These are phyloP conservation scores for Helicoverpa zea DNA, from an alignment of 1,140 invertebrate genomes.

Conservation along the genomic window DNA sequence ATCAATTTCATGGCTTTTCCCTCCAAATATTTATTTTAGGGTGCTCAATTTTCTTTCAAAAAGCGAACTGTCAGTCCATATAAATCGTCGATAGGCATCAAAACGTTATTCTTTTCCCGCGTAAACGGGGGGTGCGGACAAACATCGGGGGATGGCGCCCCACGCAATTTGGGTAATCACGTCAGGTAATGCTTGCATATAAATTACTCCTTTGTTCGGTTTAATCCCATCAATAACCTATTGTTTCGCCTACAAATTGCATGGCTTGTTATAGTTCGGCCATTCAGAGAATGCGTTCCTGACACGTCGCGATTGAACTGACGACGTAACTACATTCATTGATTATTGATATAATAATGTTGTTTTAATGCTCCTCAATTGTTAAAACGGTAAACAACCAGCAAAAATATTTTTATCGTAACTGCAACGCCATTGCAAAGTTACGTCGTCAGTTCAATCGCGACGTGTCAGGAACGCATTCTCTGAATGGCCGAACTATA, in stretches of 20 bases:
- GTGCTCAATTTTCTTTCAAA: conserved; percentile 56
- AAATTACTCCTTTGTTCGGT: conserved; percentile 79
- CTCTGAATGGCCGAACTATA: too few relatives aligned
- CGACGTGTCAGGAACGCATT: too few relatives aligned
- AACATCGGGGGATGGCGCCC: conserved; percentile 58
- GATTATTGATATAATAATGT: too few relatives aligned
- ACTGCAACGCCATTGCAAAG: too few relatives aligned
- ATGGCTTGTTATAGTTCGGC: conserved; percentile 20
- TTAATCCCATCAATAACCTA: conserved; percentile 64
- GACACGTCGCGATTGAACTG: too few relatives aligned
- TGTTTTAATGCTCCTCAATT: too few relatives aligned
- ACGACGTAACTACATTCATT: too few relatives aligned
- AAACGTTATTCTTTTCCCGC: conserved; percentile 65
- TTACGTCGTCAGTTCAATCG: too few relatives aligned
- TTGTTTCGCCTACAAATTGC: conserved; percentile 44
- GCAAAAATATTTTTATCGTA: too few relatives aligned
- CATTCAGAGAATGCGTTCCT: too few relatives aligned
- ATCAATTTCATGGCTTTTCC: conserved; percentile 42
- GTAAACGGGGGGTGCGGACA: conserved; percentile 58
- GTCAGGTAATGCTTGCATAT: conserved; percentile 80
- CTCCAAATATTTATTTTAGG: conserved; percentile 53
- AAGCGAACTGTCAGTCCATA: conserved; percentile 60
- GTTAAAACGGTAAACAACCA: too few relatives aligned
- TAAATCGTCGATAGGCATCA: conserved; percentile 64
- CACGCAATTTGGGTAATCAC: conserved; percentile 77